Base-by-base conservation (phyloP, 1,140 invertebrate species). In the Caenorhabditis brenneri region DNA sequence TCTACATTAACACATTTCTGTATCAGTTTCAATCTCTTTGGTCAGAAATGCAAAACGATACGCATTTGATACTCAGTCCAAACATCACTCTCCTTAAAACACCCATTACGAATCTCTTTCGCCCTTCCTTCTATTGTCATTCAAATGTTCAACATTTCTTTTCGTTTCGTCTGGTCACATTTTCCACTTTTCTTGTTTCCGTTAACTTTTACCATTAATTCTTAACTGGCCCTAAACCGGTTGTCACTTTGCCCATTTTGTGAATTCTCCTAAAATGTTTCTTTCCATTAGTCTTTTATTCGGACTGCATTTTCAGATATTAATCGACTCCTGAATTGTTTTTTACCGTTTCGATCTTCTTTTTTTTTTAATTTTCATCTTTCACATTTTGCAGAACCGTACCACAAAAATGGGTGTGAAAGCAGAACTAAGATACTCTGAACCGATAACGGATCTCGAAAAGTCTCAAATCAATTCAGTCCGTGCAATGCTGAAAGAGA, bases 401-500 rank as follows among this genome's bases (percentile, higher is more conserved):
- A 51, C 6, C 48, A 46, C 6, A 74, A 42, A 42, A 22, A 74
- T 74, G 65, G 65, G 65, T 12, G 65, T 24, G n/a, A 74, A 74
- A 42, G 42, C 65, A 12, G 65, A 74, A 74, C 46, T 74, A 10
- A 33, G 65, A 27, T 7, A 33, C 7, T 74, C 65, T 3, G 65
- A 39, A 24, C 65, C 65, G n/a, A 74, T 74, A 24, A 22, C 65
- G 5, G 65, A 74, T 24, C 36, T 24, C 2, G 65, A 74, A 12
- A 31, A 31, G 1, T 36, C 36, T 22, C 65, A 74, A 42, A 74
- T 74, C 65, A 74, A 74, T 24, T 74, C 65, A 6, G 65, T 74
- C 15, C 33, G 65, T 27, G 65, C 65, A 42, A 74, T 74, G 65
- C 65, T 74, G 10, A 29, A 74, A n/a, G 65, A 74, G 36, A 39